Percentiles rank a stretch among this genome's conserved stretches.
Conservation (phyloP, 2,888 invertebrate species). For the Phaedon cochleariae region DNA sequence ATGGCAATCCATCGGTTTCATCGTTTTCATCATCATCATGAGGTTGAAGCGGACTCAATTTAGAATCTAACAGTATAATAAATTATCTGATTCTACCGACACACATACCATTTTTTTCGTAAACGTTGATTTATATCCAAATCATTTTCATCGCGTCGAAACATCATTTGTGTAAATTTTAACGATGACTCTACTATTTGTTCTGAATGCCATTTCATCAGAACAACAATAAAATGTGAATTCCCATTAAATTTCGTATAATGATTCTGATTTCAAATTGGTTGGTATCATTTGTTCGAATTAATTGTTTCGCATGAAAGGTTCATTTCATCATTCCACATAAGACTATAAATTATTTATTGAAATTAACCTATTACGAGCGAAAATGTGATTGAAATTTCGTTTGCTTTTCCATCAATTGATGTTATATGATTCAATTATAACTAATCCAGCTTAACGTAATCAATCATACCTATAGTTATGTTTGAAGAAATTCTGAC, state of each 20-base stretch:
- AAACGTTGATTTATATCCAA: not conserved
- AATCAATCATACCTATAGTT: too few relatives aligned
- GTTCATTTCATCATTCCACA: constrained; percentile 30
- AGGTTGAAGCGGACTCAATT: too few relatives aligned
- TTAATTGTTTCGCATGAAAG: constrained; percentile 27
- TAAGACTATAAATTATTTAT: constrained; percentile 37
- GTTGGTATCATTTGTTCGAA: constrained; percentile 20
- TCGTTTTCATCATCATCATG: too few relatives aligned
- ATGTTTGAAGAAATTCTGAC: too few relatives aligned
- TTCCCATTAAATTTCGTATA: constrained; percentile 27
- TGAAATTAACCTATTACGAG: constrained; percentile 32
- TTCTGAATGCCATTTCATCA: constrained; percentile 22
- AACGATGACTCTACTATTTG: constrained; percentile 11
- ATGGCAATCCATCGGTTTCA: too few relatives aligned
- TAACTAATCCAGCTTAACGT: too few relatives aligned
- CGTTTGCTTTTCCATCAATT: not conserved
- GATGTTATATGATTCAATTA: too few relatives aligned
- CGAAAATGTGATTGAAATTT: not conserved
- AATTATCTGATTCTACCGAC: too few relatives aligned
- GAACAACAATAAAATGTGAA: constrained; percentile 24
- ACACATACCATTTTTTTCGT: too few relatives aligned
- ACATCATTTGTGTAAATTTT: not conserved
- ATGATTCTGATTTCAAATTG: constrained; percentile 20
- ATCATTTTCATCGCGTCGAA: not conserved
- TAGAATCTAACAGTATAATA: too few relatives aligned